Evolutionary conservation across 1,140 invertebrate species (phyloP), one percentile per base, ranked within the genome.

Genomic region (Matsumurasca onukii): DNA sequence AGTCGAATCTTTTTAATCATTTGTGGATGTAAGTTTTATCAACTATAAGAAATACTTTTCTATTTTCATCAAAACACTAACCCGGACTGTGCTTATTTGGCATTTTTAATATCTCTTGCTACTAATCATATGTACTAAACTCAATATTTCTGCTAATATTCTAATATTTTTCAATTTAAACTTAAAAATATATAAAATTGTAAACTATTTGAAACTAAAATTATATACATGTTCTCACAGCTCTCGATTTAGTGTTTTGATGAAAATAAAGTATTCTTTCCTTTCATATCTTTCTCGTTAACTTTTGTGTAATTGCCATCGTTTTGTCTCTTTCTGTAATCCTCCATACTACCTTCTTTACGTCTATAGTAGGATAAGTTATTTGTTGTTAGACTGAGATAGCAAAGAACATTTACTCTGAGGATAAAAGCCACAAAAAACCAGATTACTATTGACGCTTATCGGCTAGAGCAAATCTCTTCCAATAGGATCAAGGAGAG

Each of bases 31-130:
- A 59, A 29, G 12, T 24, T 12, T 12, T 27, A 22, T 24, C 25
- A 5, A 20, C 5, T 25, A 9, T 59, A 27, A 13, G 55, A 5
- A 27, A 27, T 59, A 22, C 55, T 59, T 59, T 59, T 27, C 9
- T 27, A 59, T 27, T 59, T 59, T 59, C 55, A 59, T 59, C 55
- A 59, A 59, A 59, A 59, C 55, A 59, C 55, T 59, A n/a, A 59
- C 25, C 30, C 55, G 55, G 30, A 27, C 25, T 2, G 15, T 3
- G 22, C 9, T 22, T 3, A 12, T 15, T 52, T 12, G 12, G 20
- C 5, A 22, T 22, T 52, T 52, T 12, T 52, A 20, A 52, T 22
- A 5, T 22, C 49, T 52, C 20, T 22, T 52, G 12, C 3, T 15
- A 15, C 20, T 12, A 3, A 3, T 52, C 49, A 52, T 5, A n/a